Evolutionary conservation across 2,888 invertebrate genomes (phyloP), one percentile per base, ranked within the genome.

Genomic region (Microchrysa polita): DNA sequence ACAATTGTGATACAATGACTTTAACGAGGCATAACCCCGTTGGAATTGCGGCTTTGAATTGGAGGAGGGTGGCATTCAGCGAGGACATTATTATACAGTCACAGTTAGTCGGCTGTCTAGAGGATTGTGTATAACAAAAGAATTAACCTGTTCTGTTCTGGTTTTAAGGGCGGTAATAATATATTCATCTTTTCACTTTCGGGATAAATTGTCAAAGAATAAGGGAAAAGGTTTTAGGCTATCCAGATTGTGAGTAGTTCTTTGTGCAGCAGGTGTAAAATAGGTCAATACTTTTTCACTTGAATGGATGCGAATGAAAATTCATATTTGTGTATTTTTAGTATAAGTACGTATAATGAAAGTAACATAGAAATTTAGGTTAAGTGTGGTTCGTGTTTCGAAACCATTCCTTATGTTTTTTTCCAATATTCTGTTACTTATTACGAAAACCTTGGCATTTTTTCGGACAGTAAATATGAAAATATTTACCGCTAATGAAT

Each of bases 1-100:
- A 65, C 65, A 65, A 48, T 65, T 65, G 48, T 48, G 34, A 34
- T 48, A 44, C 48, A 65, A n/a, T 61, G 23, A 61, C 22, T 55
- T 22, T 10, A 55, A 10, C 18, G 55, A 18, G 55, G 22, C n/a
- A n/a, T 52, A 34, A 7, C 27, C 27, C 4, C 7, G 27, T 34
- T 34, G 16, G 48, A 48, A 2, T 12, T 48, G 48, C 10, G 12
- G 48, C 12, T 48, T 48, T n/a, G 48, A 48, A n/a, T 12, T 48
- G 16, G 48, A 48, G 42, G 42, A 42, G 48, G 48, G 48, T 48
- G 48, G 48, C 48, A 34, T 34, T 5, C 7, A 34, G 7, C 27
- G 27, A 34, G 27, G 2, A n/a, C 48, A 48, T 12, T 2, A 48
- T 2, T 48, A 2, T 48, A 10, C 48, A 48, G 48, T 48, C 16